Evolutionary conservation across 2,113 vertebrate species (phyloP).

Genomic region (Naja naja): DNA sequence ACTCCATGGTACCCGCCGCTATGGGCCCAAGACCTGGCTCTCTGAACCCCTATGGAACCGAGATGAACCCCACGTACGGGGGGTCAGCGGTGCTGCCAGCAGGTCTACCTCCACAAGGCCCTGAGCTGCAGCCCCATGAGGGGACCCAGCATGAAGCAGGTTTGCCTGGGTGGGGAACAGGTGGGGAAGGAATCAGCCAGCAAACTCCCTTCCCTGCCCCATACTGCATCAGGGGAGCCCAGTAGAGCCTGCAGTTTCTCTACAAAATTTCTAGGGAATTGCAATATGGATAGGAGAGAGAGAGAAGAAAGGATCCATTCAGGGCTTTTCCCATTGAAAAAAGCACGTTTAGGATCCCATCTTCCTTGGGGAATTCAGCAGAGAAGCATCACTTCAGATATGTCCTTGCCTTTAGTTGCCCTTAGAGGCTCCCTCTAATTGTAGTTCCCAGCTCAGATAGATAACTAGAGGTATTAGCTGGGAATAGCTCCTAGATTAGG

Average conservation of each 20-base stretch:
- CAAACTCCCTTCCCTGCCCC: not conserved
- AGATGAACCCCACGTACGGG: constrained; percentile 60
- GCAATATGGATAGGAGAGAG: not conserved
- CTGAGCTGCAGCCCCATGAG: constrained; percentile 49
- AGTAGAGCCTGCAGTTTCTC: not conserved
- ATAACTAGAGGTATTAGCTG: not conserved
- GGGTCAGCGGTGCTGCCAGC: constrained; percentile 52
- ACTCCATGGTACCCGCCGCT: constrained; percentile 67
- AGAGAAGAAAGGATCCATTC: not conserved
- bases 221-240: not conserved
- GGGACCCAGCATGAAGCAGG: constrained; percentile 63
- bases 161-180: constrained; percentile 30
- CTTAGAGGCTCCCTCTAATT: not conserved
- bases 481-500: not conserved
- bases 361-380: not conserved
- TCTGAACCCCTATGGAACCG: constrained; percentile 65
- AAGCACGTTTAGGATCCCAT: not conserved
- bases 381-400: not conserved
- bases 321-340: not conserved
- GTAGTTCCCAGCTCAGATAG: not conserved
- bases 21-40: constrained; percentile 51
- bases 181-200: not conserved
- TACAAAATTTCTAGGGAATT: not conserved
- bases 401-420: not conserved
- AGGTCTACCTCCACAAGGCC: constrained; percentile 55